These are phyloP conservation scores for Siniperca undulata DNA, from an alignment of 2,797 vertebrate species.

Conservation along the genomic window DNA sequence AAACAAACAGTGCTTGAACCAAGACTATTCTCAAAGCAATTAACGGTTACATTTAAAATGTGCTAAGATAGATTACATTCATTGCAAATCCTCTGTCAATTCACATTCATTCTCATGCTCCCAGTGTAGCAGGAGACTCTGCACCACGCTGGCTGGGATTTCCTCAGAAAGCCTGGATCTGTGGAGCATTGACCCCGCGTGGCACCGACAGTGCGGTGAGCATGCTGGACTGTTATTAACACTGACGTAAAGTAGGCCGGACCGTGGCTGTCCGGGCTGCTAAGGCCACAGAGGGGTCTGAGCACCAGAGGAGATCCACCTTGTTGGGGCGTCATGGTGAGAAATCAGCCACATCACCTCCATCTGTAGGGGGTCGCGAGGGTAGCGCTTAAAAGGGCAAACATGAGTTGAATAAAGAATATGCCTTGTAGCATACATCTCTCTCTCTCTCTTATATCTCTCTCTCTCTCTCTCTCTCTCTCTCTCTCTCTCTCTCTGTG, in stretches of 20 bases:
- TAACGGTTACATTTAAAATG: constrained; percentile 45
- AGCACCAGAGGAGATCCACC: constrained; percentile 59
- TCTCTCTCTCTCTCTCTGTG: too few species aligned
- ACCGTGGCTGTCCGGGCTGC: constrained; percentile 24
- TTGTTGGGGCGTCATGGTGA: constrained; percentile 55
- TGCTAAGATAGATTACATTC: constrained; percentile 54
- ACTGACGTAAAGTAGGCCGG: constrained; percentile 43
- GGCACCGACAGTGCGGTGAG: constrained; percentile 12
- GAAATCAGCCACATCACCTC: constrained; percentile 55
- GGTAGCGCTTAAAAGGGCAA: constrained; percentile 69
- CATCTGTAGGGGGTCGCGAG: constrained; percentile 56
- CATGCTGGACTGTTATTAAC: constrained; percentile 62
- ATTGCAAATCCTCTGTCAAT: constrained; percentile 44
- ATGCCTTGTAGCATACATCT: constrained; percentile 23
- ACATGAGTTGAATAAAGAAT: constrained; percentile 64
- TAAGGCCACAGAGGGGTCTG: constrained; percentile 35
- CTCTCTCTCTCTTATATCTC: too few species aligned
- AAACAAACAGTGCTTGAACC: constrained; percentile 24
- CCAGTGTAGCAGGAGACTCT: background rate
- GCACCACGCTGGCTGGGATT: constrained; percentile 49
- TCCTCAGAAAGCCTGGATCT: constrained; percentile 23
- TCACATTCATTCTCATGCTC: constrained; percentile 32
- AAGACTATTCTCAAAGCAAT: constrained; percentile 59
- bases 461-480: background rate
- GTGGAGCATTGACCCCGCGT: constrained; percentile 39